Conservation (phyloP, 2,888 invertebrate genomes). For the Phyllotreta striolata region DNA sequence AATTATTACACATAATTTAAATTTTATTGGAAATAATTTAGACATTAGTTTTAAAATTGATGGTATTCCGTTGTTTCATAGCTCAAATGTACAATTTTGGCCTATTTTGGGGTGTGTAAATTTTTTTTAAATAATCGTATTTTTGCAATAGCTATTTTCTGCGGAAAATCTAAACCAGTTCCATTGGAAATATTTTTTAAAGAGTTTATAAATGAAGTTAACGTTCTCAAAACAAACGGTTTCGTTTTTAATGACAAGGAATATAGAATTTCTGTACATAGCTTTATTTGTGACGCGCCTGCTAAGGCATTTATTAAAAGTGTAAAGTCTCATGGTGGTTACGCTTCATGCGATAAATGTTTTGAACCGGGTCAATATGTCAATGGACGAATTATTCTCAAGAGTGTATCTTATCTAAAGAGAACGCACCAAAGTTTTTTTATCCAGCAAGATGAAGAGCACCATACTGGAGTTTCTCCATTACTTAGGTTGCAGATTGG, state of each 20-base stretch:
- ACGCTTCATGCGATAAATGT: slow-evolving; percentile 33
- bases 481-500: slow-evolving; percentile 26
- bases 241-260: slow-evolving; percentile 20
- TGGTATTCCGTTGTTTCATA: slow-evolving; percentile 32
- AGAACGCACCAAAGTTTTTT: slow-evolving; percentile 11
- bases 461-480: slow-evolving; percentile 35
- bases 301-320: slow-evolving; percentile 33
- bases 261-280: slow-evolving; percentile 24
- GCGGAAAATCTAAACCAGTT: slow-evolving; percentile 32
- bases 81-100: slow-evolving; percentile 28
- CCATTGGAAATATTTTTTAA: slow-evolving; percentile 27
- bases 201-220: slow-evolving; percentile 26
- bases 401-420: not conserved
- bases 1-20: slow-evolving; percentile 4
- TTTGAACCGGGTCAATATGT: slow-evolving; percentile 18
- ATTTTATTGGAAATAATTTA: slow-evolving; percentile 10
- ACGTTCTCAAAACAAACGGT: slow-evolving; percentile 23
- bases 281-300: slow-evolving; percentile 33
- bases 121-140: slow-evolving; percentile 16
- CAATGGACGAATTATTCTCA: slow-evolving; percentile 8
- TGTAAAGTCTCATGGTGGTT: slow-evolving; percentile 31
- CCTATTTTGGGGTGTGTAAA: slow-evolving; percentile 33
- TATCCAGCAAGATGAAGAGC: slow-evolving; percentile 27
- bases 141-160: slow-evolving; percentile 34
- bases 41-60: slow-evolving; percentile 33